Conservation (phyloP, 1,140 invertebrate genomes). For the Propsilocerus akamusi region DNA sequence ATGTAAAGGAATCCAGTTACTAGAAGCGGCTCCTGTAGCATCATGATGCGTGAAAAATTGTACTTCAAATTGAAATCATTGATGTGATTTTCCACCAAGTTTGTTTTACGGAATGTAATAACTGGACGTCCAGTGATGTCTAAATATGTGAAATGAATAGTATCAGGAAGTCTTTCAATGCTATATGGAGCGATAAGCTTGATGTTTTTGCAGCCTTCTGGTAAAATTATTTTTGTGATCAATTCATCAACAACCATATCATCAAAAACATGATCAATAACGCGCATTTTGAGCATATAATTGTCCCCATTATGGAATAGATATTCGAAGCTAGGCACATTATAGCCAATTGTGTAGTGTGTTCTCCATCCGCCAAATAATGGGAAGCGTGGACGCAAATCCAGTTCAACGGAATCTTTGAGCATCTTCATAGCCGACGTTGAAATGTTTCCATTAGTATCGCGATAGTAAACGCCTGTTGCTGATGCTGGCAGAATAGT, state of each 20-base stretch:
- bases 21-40: slow-evolving; percentile 86
- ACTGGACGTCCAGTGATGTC: slow-evolving; percentile 88
- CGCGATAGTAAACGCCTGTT: slow-evolving; percentile 79
- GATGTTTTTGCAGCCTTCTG: slow-evolving; percentile 76
- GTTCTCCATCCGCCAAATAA: slow-evolving; percentile 99
- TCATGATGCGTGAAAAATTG: slow-evolving; percentile 61
- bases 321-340: slow-evolving; percentile 93
- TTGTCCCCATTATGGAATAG: slow-evolving; percentile 64
- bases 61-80: slow-evolving; percentile 79
- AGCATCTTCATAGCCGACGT: slow-evolving; percentile 80
- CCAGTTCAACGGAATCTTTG: slow-evolving; percentile 86
- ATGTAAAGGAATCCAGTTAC: slow-evolving; percentile 76
- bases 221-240: slow-evolving; percentile 81
- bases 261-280: slow-evolving; percentile 92
- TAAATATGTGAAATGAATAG: slow-evolving; percentile 81
- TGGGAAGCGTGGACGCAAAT: slow-evolving; percentile 88
- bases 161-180: slow-evolving; percentile 52
- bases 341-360: slow-evolving; percentile 92
- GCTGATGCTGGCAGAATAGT: slow-evolving; percentile 77
- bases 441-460: slow-evolving; percentile 98
- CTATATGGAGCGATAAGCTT: slow-evolving; percentile 68
- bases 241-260: slow-evolving; percentile 89
- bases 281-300: slow-evolving; percentile 76
- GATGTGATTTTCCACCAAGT: slow-evolving; percentile 93
- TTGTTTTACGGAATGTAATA: slow-evolving; percentile 64